phyloP scores from a whole-genome alignment of 2,797 vertebrate species.

The Cossypha heuglini region DNA sequence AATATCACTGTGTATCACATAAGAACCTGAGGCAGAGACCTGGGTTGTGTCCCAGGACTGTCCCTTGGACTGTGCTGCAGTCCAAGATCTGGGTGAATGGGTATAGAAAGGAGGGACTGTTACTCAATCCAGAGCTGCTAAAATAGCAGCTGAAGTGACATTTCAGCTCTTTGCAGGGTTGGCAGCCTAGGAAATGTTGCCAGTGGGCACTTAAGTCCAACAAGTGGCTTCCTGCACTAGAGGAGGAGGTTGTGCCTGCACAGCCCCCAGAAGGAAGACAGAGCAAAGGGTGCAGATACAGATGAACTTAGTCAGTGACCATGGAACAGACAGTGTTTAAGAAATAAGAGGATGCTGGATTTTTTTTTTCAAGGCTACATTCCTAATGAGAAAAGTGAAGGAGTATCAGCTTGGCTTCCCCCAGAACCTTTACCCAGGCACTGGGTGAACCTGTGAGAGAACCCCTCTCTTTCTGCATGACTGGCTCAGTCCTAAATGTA shows the following conservation, averaged over 20 bases:
- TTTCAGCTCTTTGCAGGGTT: not conserved
- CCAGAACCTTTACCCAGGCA: not conserved
- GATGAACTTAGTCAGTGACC: not conserved
- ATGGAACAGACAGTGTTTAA: not conserved
- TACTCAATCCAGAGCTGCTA: not conserved
- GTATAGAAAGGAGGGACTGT: not conserved
- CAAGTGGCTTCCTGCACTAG: not conserved
- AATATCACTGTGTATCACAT: not conserved
- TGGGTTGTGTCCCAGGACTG: not conserved
- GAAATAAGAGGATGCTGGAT: not conserved
- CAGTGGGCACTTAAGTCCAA: not conserved
- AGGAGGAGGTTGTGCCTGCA: not conserved
- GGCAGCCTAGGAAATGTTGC: not conserved
- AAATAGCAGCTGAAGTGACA: not conserved
- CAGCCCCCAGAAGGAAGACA: not conserved
- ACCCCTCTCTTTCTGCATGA: not conserved
- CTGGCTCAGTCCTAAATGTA: not conserved
- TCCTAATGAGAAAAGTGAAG: not conserved
- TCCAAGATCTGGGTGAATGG: not conserved
- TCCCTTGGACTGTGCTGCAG: not conserved
- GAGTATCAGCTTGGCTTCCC: not conserved
- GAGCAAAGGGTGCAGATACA: not conserved
- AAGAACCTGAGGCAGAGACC: not conserved
- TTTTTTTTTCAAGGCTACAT: not conserved
- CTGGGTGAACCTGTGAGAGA: not conserved